Conservation (phyloP, 2,797 vertebrate genomes). For the Crenichthys baileyi region DNA sequence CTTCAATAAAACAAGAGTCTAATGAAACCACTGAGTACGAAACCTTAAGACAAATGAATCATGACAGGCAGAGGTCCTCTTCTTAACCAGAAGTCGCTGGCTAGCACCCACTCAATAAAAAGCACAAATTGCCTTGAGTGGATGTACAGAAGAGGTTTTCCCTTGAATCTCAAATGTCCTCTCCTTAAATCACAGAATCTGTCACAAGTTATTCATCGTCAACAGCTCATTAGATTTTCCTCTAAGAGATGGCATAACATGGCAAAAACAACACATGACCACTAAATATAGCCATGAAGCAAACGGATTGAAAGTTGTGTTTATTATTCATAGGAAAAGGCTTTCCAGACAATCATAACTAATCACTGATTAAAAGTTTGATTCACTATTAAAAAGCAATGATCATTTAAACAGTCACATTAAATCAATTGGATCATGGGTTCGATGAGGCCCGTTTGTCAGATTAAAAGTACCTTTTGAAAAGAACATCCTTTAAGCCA, state of each 20-base stretch:
- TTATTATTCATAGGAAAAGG: background rate
- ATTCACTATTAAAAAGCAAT: background rate
- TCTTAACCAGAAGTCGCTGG: conserved; percentile 59
- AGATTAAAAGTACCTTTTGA: background rate
- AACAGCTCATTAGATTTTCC: conserved; percentile 20
- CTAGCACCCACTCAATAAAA: conserved; percentile 45
- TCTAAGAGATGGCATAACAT: conserved; percentile 9
- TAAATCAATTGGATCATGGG: background rate
- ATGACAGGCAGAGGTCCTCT: conserved; percentile 55
- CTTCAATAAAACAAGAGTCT: conserved; percentile 35
- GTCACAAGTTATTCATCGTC: conserved; percentile 55
- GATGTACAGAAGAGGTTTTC: conserved; percentile 48
- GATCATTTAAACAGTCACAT: background rate
- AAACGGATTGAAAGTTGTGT: background rate
- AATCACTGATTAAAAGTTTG: background rate
- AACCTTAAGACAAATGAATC: conserved; percentile 53
- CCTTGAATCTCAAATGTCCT: conserved; percentile 48
- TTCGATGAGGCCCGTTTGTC: background rate
- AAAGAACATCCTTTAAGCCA: no score
- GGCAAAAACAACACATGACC: conserved; percentile 27
- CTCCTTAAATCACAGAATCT: conserved; percentile 56
- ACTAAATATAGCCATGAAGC: conserved; percentile 34
- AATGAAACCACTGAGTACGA: conserved; percentile 33
- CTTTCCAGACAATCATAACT: background rate
- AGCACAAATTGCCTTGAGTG: conserved; percentile 61